Evolutionary conservation across 2,113 vertebrate genomes (phyloP), one percentile per base, ranked within the genome.

Genomic region (Scortum barcoo): DNA sequence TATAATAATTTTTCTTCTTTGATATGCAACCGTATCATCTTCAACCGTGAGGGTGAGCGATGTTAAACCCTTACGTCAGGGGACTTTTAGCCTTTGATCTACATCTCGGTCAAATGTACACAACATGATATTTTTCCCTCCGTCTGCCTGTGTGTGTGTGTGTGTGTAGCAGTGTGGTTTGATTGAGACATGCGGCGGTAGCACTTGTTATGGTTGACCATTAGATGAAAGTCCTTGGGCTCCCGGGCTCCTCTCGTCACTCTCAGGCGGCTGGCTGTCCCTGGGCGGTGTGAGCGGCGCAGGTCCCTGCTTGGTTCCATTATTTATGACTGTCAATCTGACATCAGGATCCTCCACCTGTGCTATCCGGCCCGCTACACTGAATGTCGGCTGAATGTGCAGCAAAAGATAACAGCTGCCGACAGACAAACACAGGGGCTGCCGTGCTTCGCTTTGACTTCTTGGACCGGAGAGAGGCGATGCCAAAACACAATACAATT

Each of bases 251-350:
- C 61, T 89, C 83, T 91, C 84, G 90, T 93, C 88, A 91, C 72
- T 82, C 87, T 75, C 88, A 80, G 87, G 82, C 65, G 75, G 70
- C 84, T 90, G 88, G 83, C 76, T 86, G 88, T 92, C 91, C 88
- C 91, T 88, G 87, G 81, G 86, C 74, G 2, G n/a, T 84, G 80
- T 86, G 88, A 83, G 72, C 53, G 0, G 72, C 57, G 44, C 67
- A 22, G 78, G 75, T 72, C 70, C 65, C 81, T 58, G 72, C 86
- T 86, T 68, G 81, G 72, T 62, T 88, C 80, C 66, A 85, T 92
- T 92, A 92, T 93, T 93, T 91, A 92, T 91, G 81, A 79, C 62
- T 89, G 90, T 93, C 91, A 91, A 73, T 88, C 80, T 86, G 83
- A 94, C 86, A 79, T 81, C 79, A 87, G 80, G 79, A 80, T 17